Conservation (phyloP, 2,113 vertebrate species). For the Mionectes macconnelli region DNA sequence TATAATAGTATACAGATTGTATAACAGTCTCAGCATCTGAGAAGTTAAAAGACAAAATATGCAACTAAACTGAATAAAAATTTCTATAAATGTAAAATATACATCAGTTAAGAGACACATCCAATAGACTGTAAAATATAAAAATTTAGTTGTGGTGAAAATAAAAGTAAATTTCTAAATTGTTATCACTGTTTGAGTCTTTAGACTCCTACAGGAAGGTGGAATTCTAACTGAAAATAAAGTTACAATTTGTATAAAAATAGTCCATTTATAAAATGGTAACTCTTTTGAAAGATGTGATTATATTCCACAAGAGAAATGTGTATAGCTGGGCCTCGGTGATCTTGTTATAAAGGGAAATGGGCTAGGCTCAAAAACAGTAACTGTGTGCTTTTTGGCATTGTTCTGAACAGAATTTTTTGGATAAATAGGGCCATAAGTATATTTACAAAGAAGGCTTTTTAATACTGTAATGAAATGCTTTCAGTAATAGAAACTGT, state of each 20-base stretch:
- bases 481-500: neutral
- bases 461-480: neutral
- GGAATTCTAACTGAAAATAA: neutral
- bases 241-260: neutral
- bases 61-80: neutral
- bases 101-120: neutral
- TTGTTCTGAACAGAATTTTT: neutral
- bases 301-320: neutral
- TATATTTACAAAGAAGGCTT: neutral
- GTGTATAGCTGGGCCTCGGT: neutral
- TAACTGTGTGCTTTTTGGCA: neutral
- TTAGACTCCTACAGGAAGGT: neutral
- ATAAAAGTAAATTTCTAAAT: neutral
- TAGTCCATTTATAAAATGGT: neutral
- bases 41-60: neutral
- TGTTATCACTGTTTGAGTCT: neutral
- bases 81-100: neutral
- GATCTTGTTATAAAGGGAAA: neutral
- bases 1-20: too few species aligned
- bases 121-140: neutral
- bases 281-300: neutral
- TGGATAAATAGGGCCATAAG: neutral
- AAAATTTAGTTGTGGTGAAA: neutral
- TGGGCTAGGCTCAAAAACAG: neutral
- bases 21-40: neutral